Evolutionary conservation across 2,888 invertebrate genomes (phyloP), one percentile per base, ranked within the genome.

Genomic region (Dendrolimus pini): DNA sequence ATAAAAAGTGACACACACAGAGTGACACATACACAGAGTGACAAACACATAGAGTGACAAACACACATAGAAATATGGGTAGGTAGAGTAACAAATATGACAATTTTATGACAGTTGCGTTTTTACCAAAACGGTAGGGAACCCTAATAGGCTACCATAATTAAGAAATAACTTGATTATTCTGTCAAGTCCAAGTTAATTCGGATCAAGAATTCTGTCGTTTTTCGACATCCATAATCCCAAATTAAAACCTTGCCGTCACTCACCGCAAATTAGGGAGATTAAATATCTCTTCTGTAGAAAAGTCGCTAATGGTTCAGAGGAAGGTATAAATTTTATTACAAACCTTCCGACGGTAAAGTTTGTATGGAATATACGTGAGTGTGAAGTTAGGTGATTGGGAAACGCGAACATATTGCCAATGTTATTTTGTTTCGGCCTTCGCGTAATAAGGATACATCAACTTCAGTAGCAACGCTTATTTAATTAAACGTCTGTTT

Each of bases 281-380:
- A 70, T 70, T 68, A 70, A 56, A 61, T 62, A 64, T 63, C 62
- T 57, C 58, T 59, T 62, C 59, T 61, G 62, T 52, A 55, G 62
- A 61, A 66, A 70, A 70, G 67, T 65, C 60, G 58, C 60, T 72
- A 71, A 71, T 68, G 65, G 62, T 61, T 55, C 60, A 61, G 63
- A 64, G 61, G 65, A 55, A 65, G 61, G 66, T 68, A 71, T 73
- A 71, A 65, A 72, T 71, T 72, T 69, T 65, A 69, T 72, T 69
- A 70, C 58, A 55, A 61, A 56, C 56, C 56, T 58, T 55, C 52
- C 53, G 57, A 60, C 53, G 53, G 53, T 56, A 62, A 74, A 75
- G 68, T 76, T 75, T 66, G 64, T 64, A 63, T 65, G 60, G 62
- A 47, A 30, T 10, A 58, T 65, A 76, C 77, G 75, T 76, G 75